Conservation (phyloP, 2,797 vertebrate genomes). For the Rhynchonycteris naso region DNA sequence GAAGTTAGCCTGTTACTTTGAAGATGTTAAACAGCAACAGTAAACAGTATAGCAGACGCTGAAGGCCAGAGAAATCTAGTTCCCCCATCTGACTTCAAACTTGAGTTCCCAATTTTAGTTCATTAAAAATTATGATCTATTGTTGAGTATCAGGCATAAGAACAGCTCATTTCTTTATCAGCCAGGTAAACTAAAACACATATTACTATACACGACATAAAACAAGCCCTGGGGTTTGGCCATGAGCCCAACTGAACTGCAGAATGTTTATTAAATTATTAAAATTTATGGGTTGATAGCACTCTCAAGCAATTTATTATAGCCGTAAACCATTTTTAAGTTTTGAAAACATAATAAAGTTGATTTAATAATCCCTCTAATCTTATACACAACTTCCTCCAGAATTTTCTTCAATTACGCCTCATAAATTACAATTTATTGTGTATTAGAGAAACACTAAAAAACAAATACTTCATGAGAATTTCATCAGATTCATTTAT, state of each 20-base stretch:
- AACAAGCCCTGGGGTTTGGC: slow-evolving; percentile 77
- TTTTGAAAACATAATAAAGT: slow-evolving; percentile 85
- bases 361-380: slow-evolving; percentile 87
- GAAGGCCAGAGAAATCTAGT: slow-evolving; percentile 40
- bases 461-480: slow-evolving; percentile 84
- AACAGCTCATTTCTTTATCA: slow-evolving; percentile 75
- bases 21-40: slow-evolving; percentile 53
- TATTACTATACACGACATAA: slow-evolving; percentile 71
- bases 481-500: slow-evolving; percentile 81
- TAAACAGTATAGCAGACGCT: slow-evolving; percentile 57
- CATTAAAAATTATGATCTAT: slow-evolving; percentile 81
- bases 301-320: slow-evolving; percentile 83
- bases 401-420: slow-evolving; percentile 82
- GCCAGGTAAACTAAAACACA: slow-evolving; percentile 79
- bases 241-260: slow-evolving; percentile 67
- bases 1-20: slow-evolving; percentile 56
- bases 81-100: slow-evolving; percentile 64
- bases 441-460: slow-evolving; percentile 81
- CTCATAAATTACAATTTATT: slow-evolving; percentile 85
- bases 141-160: slow-evolving; percentile 61
- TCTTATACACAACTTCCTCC: slow-evolving; percentile 84
- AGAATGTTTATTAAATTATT: slow-evolving; percentile 87
- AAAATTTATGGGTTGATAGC: slow-evolving; percentile 84
- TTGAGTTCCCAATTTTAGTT: slow-evolving; percentile 71
- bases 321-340: slow-evolving; percentile 84